These are phyloP conservation scores for Drosophila meridionalis DNA, from an alignment of 2,888 invertebrate species.

Conservation along the genomic window DNA sequence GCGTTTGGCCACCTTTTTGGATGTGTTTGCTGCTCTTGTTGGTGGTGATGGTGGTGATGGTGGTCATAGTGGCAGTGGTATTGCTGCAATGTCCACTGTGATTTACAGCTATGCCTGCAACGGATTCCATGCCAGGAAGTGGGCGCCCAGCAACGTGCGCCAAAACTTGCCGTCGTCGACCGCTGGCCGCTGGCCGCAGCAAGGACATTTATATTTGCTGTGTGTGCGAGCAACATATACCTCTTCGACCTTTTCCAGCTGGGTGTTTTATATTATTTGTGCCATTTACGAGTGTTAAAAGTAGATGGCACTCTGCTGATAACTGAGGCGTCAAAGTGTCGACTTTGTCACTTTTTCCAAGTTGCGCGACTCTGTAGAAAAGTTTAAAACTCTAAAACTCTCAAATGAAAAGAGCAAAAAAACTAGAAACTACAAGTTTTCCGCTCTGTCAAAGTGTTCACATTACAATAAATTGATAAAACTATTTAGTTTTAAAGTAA, in stretches of 20 bases:
- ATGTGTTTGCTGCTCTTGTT: slow-evolving; percentile 14
- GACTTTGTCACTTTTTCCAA: slow-evolving; percentile 1
- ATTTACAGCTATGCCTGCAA: slow-evolving; percentile 75
- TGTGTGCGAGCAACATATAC: slow-evolving; percentile 30
- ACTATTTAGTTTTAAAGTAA: background rate
- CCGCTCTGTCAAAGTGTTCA: background rate
- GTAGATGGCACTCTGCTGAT: slow-evolving; percentile 19
- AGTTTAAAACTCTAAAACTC: slow-evolving; percentile 9
- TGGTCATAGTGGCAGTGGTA: slow-evolving; percentile 14
- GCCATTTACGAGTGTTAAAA: slow-evolving; percentile 17
- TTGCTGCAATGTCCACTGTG: slow-evolving; percentile 76
- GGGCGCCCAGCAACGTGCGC: slow-evolving; percentile 60
- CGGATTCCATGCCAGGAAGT: slow-evolving; percentile 60
- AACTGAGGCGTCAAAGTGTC: slow-evolving; percentile 21
- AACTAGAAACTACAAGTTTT: slow-evolving; percentile 2
- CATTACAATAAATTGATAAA: slow-evolving; percentile 2
- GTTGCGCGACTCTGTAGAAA: background rate
- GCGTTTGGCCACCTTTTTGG: slow-evolving; percentile 9
- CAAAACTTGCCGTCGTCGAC: slow-evolving; percentile 65
- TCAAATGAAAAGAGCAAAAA: background rate
- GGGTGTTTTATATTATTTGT: slow-evolving; percentile 19
- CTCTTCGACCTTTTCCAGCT: slow-evolving; percentile 29
- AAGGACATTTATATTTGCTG: slow-evolving; percentile 76
- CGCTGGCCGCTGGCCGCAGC: slow-evolving; percentile 65
- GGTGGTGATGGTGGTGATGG: slow-evolving; percentile 1